These are phyloP conservation scores for Pelochelys cantorii DNA, from an alignment of 2,797 vertebrate genomes.

Conservation along the genomic window DNA sequence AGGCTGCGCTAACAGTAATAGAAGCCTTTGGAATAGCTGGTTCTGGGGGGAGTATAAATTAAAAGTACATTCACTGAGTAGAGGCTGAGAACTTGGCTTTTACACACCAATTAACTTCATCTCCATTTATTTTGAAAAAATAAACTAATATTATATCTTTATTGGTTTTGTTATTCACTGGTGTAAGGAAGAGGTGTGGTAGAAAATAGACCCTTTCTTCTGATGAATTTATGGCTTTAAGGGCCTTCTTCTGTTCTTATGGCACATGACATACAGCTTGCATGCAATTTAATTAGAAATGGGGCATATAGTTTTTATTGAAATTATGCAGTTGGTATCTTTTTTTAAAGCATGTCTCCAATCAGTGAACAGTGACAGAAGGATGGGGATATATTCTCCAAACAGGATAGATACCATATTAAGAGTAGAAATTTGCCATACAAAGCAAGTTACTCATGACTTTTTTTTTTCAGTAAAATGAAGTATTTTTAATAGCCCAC, in stretches of 20 bases:
- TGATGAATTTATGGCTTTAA: constrained; percentile 60
- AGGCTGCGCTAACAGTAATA: constrained; percentile 60
- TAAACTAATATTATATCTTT: constrained; percentile 62
- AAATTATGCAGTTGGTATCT: constrained; percentile 38
- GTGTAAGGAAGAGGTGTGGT: constrained; percentile 50
- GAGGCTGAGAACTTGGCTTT: constrained; percentile 36
- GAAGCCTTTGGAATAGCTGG: constrained; percentile 59
- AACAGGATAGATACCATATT: background rate
- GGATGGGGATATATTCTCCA: constrained; percentile 43
- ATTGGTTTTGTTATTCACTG: constrained; percentile 62
- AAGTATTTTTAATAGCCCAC: constrained; percentile 27
- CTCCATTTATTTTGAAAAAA: constrained; percentile 67
- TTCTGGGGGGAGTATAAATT: background rate
- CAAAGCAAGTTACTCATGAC: constrained; percentile 68
- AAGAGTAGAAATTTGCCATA: constrained; percentile 64
- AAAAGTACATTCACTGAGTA: constrained; percentile 55
- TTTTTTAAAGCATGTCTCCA: constrained; percentile 49
- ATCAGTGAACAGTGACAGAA: constrained; percentile 49
- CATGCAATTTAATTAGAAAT: constrained; percentile 61
- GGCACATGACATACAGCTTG: constrained; percentile 60
- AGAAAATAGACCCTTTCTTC: constrained; percentile 57
- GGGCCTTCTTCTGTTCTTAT: constrained; percentile 68
- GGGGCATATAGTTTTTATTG: constrained; percentile 60
- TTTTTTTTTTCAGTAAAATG: constrained; percentile 61
- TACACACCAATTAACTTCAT: constrained; percentile 32